These are phyloP conservation scores for Camponotus pennsylvanicus DNA, from an alignment of 1,140 invertebrate species.

Conservation along the genomic window DNA sequence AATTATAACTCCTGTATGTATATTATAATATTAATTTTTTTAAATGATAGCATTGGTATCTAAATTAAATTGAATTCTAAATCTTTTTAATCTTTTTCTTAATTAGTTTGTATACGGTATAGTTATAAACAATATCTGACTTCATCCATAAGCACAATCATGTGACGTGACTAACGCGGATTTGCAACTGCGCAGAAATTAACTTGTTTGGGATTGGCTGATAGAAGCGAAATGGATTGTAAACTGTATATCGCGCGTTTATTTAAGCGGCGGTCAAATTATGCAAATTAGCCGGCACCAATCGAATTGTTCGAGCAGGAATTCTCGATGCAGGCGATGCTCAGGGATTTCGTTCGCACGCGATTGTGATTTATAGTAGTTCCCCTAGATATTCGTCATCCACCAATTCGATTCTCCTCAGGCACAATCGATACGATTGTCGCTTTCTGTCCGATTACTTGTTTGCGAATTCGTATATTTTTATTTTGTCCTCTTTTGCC, in stretches of 20 bases:
- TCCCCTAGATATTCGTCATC: conserved; percentile 11
- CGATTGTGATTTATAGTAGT: conserved; percentile 9
- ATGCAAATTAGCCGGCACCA: conserved; percentile 23
- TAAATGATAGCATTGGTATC: neutral
- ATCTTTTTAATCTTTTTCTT: neutral
- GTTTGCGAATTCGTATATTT: conserved; percentile 10
- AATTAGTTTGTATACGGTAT: neutral
- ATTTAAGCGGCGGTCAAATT: conserved; percentile 40
- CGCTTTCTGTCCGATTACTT: neutral
- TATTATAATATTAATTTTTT: too few relatives aligned
- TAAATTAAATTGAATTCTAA: neutral
- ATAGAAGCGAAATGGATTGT: conserved; percentile 24
- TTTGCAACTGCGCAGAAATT: conserved; percentile 14
- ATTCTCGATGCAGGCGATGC: neutral
- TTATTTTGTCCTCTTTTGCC: neutral
- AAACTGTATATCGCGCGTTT: conserved; percentile 35
- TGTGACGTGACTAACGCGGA: neutral
- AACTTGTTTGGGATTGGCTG: neutral
- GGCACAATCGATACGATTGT: neutral
- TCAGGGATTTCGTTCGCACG: neutral
- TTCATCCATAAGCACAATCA: conserved; percentile 16
- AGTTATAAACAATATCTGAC: conserved; percentile 26
- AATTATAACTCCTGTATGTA: too few relatives aligned
- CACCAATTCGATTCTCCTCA: conserved; percentile 24
- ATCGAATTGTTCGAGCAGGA: neutral